phyloP scores from a whole-genome alignment of 2,797 vertebrate genomes.

The Sebastiscus albofasciatus region DNA sequence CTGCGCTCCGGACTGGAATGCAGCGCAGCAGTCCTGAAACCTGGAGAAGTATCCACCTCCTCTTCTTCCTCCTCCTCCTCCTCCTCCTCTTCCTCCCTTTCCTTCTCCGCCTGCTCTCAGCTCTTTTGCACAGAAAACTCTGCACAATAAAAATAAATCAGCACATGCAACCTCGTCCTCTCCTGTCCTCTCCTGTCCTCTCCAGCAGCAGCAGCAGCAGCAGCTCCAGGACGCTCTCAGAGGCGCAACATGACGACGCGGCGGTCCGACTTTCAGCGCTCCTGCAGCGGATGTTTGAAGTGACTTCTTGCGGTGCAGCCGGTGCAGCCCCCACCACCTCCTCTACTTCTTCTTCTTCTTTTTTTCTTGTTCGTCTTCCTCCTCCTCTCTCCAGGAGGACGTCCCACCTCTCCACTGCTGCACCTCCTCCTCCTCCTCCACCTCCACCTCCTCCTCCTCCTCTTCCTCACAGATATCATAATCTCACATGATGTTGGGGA shows the following conservation, averaged over 20 bases:
- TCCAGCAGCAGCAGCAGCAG: constrained; percentile 3
- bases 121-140: constrained; percentile 17
- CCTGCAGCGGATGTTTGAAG: constrained; percentile 30
- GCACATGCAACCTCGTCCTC: not conserved
- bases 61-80: not conserved
- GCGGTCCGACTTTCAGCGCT: constrained; percentile 30
- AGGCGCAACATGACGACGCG: constrained; percentile 21
- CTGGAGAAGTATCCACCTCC: constrained; percentile 30
- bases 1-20: constrained; percentile 54
- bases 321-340: not conserved
- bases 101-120: not conserved
- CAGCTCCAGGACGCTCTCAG: constrained; percentile 16
- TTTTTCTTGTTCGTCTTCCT: not conserved
- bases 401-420: constrained; percentile 58
- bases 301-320: constrained; percentile 36
- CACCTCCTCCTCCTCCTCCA: not conserved
- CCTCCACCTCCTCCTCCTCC: not conserved
- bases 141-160: not conserved
- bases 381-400: constrained; percentile 52
- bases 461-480: constrained; percentile 24
- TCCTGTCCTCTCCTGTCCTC: not conserved
- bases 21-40: constrained; percentile 31
- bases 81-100: not conserved
- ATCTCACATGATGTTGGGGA: constrained; percentile 43
- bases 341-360: not conserved